These are phyloP conservation scores for Nineta flava DNA, from an alignment of 2,888 invertebrate genomes.

Conservation along the genomic window DNA sequence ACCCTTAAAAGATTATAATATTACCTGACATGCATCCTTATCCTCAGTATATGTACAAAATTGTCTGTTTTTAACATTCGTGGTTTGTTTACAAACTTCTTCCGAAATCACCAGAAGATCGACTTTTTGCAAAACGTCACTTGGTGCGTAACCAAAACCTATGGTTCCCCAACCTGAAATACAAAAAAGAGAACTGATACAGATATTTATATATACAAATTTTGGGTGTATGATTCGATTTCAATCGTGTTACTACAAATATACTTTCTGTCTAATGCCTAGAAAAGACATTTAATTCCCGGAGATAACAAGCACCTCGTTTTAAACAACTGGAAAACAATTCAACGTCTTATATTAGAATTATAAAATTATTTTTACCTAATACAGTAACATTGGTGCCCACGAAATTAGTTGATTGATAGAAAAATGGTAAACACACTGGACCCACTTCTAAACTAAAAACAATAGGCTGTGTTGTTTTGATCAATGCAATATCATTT, in stretches of 20 bases:
- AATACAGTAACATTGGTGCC: constrained; percentile 27
- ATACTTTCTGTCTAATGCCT: too few species aligned
- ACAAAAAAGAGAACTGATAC: constrained; percentile 12
- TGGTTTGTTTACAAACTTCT: constrained; percentile 23
- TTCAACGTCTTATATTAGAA: too few species aligned
- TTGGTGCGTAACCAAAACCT: constrained; percentile 31
- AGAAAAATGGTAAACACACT: constrained; percentile 46
- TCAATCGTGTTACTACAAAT: too few species aligned
- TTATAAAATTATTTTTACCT: constrained; percentile 23
- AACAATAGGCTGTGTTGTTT: constrained; percentile 22
- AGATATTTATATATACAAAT: too few species aligned
- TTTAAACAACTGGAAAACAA: too few species aligned
- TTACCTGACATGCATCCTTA: constrained; percentile 44
- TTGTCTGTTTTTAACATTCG: constrained; percentile 17
- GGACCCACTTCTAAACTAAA: constrained; percentile 40
- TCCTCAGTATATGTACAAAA: constrained; percentile 34
- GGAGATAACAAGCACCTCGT: too few species aligned
- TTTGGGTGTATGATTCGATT: too few species aligned
- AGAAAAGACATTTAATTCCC: too few species aligned
- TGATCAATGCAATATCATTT: constrained; percentile 40
- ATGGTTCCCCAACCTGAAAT: constrained; percentile 43
- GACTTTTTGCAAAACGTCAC: constrained; percentile 34
- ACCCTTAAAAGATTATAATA: constrained; percentile 7
- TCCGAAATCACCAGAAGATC: constrained; percentile 33
- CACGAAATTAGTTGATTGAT: constrained; percentile 20